Percentiles rank a stretch among this genome's conserved stretches.
These are phyloP conservation scores for Gallinago jamesoni DNA, from an alignment of 2,113 vertebrate genomes.

Conservation along the genomic window DNA sequence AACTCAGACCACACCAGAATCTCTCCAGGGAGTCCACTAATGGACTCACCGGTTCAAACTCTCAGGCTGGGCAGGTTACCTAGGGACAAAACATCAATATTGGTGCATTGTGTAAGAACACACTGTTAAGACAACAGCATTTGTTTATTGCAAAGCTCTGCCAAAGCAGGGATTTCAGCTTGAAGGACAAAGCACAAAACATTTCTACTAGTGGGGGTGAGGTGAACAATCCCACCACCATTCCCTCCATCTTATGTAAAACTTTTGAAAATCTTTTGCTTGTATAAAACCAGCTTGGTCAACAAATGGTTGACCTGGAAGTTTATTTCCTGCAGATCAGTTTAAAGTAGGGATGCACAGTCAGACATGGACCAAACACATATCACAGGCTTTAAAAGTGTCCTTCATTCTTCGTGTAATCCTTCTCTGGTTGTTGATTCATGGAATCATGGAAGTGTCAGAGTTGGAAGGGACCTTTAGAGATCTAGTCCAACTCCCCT, in stretches of 20 bases:
- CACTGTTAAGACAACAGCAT: not conserved
- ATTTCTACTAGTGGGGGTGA: not conserved
- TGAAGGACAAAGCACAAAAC: not conserved
- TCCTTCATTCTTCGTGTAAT: not conserved
- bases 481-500: no score
- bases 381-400: not conserved
- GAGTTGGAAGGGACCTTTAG: no score
- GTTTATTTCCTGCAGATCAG: not conserved
- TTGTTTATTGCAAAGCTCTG: not conserved
- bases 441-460: no score
- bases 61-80: not conserved
- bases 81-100: not conserved
- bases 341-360: not conserved
- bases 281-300: not conserved
- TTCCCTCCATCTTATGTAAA: not conserved
- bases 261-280: not conserved
- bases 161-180: not conserved
- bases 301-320: not conserved
- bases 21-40: not conserved
- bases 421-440: not conserved
- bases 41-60: not conserved
- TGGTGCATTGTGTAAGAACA: not conserved
- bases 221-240: not conserved
- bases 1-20: not conserved
- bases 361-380: not conserved